Percentiles rank a stretch among this genome's conserved stretches.
phyloP scores from a whole-genome alignment of 2,113 vertebrate species.

The Camelus dromedarius region DNA sequence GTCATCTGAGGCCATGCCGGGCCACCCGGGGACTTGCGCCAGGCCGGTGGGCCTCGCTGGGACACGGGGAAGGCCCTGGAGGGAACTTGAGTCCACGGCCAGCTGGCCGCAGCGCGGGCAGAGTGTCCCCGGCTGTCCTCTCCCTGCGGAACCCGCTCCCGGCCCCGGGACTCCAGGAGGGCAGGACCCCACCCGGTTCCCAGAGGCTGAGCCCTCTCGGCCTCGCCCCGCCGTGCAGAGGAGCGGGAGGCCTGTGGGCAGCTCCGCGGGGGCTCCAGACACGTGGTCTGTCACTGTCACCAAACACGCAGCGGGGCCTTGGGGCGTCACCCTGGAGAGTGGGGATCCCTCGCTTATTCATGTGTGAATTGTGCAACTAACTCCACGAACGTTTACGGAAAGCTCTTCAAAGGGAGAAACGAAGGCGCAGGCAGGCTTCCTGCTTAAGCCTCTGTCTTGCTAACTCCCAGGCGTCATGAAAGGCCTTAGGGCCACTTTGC shows the following conservation, averaged over 20 bases:
- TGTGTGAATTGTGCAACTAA: neutral
- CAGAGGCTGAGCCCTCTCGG: neutral
- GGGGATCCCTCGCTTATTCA: accelerated
- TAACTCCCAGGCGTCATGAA: accelerated
- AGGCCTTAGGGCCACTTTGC: accelerated
- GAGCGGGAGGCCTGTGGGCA: neutral
- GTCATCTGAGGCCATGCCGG: neutral
- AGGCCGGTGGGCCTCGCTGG: accelerated
- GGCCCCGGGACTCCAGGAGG: accelerated
- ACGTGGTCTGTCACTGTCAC: accelerated
- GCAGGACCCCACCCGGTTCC: neutral
- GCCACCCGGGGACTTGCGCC: neutral
- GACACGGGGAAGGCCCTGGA: accelerated
- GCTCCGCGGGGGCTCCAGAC: accelerated
- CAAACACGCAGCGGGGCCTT: accelerated
- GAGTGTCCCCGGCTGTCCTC: accelerated
- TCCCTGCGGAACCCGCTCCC: neutral
- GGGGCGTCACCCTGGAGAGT: accelerated
- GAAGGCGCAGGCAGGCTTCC: neutral
- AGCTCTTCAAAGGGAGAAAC: neutral
- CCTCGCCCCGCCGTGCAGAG: neutral
- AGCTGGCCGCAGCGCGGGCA: accelerated
- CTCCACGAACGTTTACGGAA: neutral
- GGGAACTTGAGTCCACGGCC: neutral
- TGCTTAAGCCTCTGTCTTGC: accelerated